These are phyloP conservation scores for Odontocolon sp. DNA, from an alignment of 2,888 invertebrate genomes.

Conservation along the genomic window DNA sequence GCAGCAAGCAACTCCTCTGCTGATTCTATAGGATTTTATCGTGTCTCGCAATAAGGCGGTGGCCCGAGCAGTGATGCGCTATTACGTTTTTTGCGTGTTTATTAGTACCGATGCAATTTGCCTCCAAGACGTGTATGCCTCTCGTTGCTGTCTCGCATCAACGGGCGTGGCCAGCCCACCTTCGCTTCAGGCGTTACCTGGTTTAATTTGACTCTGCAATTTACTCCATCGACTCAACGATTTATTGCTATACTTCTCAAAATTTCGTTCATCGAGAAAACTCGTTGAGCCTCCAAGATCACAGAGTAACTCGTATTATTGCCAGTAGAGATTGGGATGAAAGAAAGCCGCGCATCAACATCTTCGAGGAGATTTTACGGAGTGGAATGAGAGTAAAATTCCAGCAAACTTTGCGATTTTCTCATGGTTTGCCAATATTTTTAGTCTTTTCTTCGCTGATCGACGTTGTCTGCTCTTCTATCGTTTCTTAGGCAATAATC, in stretches of 20 bases:
- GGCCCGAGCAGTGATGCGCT: conserved; percentile 35
- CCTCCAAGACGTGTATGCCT: conserved; percentile 32
- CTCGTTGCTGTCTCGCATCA: conserved; percentile 6
- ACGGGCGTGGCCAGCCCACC: conserved; percentile 58
- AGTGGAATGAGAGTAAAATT: conserved; percentile 46
- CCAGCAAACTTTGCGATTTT: conserved; percentile 15
- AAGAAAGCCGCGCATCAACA: conserved; percentile 44
- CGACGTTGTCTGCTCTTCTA: conserved; percentile 7
- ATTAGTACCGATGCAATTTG: conserved; percentile 52
- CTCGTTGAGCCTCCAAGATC: conserved; percentile 42
- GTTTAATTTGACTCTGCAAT: conserved; percentile 57
- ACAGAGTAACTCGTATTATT: conserved; percentile 13
- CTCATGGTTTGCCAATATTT: conserved; percentile 19
- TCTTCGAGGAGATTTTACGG: conserved; percentile 16
- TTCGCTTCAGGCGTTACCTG: conserved; percentile 48
- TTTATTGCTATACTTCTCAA: conserved; percentile 39
- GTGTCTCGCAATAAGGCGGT: conserved; percentile 36
- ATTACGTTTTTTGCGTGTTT: conserved; percentile 56
- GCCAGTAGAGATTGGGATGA: conserved; percentile 41
- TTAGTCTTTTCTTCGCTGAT: conserved; percentile 5
- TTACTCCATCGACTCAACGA: conserved; percentile 52
- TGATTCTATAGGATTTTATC: too few relatives aligned
- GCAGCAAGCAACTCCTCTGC: too few relatives aligned
- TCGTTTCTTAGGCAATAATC: conserved; percentile 63
- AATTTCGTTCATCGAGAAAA: conserved; percentile 50